Conservation (phyloP, 2,888 invertebrate species). For the Latrodectus elegans region DNA sequence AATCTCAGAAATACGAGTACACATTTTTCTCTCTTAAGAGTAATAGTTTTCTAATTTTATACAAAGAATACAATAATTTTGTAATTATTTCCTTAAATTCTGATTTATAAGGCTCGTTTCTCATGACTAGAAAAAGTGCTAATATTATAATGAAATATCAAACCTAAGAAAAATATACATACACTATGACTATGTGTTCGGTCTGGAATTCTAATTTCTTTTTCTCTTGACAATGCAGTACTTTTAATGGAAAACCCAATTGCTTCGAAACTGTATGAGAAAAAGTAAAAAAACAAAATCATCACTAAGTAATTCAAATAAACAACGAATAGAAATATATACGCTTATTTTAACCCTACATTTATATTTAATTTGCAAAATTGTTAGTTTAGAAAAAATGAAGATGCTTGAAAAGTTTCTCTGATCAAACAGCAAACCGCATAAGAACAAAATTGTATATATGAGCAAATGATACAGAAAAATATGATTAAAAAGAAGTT, state of each 20-base stretch:
- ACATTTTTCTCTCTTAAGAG: background rate
- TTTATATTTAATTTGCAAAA: too few relatives aligned
- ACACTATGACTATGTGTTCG: slow-evolving; percentile 56
- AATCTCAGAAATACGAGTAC: too few relatives aligned
- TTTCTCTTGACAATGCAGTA: slow-evolving; percentile 61
- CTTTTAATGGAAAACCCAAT: slow-evolving; percentile 55
- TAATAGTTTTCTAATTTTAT: background rate
- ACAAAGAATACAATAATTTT: background rate
- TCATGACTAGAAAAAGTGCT: background rate
- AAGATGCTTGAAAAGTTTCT: too few relatives aligned
- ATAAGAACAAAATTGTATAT: too few relatives aligned
- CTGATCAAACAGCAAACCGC: too few relatives aligned
- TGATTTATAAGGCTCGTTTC: too few relatives aligned
- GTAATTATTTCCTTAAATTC: background rate
- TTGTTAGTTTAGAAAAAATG: too few relatives aligned
- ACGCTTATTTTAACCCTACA: too few relatives aligned
- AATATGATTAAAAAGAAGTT: too few relatives aligned
- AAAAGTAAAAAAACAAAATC: background rate
- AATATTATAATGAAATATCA: background rate
- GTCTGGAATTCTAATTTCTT: slow-evolving; percentile 9
- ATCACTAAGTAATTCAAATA: too few relatives aligned
- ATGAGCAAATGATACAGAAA: too few relatives aligned
- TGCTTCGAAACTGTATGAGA: slow-evolving; percentile 50
- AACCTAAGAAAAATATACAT: slow-evolving; percentile 18
- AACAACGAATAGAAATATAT: too few relatives aligned